Base-by-base conservation (phyloP, 2,888 invertebrate species). In the Stenoptilia bipunctidactyla region DNA sequence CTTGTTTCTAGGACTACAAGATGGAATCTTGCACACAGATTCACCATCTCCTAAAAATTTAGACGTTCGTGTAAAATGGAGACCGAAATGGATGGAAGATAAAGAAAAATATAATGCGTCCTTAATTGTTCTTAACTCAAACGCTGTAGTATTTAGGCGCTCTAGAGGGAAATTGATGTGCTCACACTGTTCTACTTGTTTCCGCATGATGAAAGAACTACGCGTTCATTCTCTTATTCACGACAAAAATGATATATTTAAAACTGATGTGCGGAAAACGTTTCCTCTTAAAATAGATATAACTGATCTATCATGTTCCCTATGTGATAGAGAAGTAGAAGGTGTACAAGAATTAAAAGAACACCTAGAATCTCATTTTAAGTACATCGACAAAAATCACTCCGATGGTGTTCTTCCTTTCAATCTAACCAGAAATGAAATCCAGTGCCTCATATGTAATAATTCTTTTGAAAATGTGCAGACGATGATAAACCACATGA, bases 401-500 rank as follows among this genome's bases (percentile, higher is more conserved):
- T 6, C 10, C 15, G 36, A 36, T 15, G 34, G 34, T 4, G 34
- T 34, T 3, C 8, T 34, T 6, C 34, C 34, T 9, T 34, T 34
- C 34, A 13, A 8, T 3, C 14, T 34, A 2, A 49, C 48, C 1
- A 55, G 58, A 38, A 48, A 61, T 6, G 61, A 62, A 1, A 79
- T 65, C 37, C 53, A 59, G 35, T 83, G 83, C 46, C 68, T 59
- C 0, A 37, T 77, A 0, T 83, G 83, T 41, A 50, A 55, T 2
- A 60, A 62, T 27, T 61, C 52, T 27, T 80, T 58, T 39, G 58
- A 62, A 0, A 76, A 79, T 27, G 83, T 67, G 38, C 76, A 73
- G 45, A 60, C 72, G 2, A 43, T 83, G 0, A 79, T 79, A 20
- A 72, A 77, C n/a, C 83, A 83, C 36, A 83, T 83, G 82, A 83